Evolutionary conservation across 2,888 invertebrate species (phyloP).

Genomic region (Drosophila dives): DNA sequence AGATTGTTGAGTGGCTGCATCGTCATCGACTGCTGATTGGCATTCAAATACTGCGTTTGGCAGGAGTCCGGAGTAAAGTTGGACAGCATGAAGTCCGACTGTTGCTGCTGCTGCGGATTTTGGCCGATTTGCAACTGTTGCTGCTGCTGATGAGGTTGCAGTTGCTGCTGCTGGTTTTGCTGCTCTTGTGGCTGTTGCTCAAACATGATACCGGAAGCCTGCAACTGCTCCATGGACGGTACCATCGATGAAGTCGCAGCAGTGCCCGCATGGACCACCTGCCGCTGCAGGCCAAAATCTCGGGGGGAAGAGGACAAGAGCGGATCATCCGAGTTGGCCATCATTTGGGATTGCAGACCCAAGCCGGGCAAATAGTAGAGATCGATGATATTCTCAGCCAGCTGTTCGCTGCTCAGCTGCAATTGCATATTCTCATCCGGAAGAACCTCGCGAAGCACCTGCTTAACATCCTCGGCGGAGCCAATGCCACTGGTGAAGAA

Average conservation of each 20-base stretch:
- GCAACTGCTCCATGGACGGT: constrained; percentile 38
- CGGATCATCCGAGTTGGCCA: constrained; percentile 95
- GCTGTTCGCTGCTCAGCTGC: constrained; percentile 83
- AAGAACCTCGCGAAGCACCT: constrained; percentile 92
- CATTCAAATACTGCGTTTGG: constrained; percentile 61
- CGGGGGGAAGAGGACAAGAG: constrained; percentile 93
- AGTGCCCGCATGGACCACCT: constrained; percentile 41
- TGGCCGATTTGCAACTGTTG: constrained; percentile 10
- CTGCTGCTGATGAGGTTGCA: constrained; percentile 38
- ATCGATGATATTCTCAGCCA: constrained; percentile 85
- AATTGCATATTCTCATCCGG: constrained; percentile 90
- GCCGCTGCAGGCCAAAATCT: constrained; percentile 87
- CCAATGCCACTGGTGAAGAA: constrained; percentile 93
- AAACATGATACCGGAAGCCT: constrained; percentile 24
- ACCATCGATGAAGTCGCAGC: constrained; percentile 18
- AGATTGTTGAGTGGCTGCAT: constrained; percentile 68
- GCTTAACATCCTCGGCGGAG: constrained; percentile 94
- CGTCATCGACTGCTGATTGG: constrained; percentile 47
- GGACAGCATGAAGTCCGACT: constrained; percentile 61
- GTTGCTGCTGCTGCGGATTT: constrained; percentile 55
- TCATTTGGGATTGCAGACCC: constrained; percentile 92
- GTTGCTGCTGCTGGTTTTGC: constrained; percentile 48
- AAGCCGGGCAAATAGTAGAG: constrained; percentile 84
- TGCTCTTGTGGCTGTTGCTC: constrained; percentile 31
- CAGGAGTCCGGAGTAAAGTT: constrained; percentile 63